phyloP scores from a whole-genome alignment of 2,888 invertebrate genomes.

The Campopleginae sp. region DNA sequence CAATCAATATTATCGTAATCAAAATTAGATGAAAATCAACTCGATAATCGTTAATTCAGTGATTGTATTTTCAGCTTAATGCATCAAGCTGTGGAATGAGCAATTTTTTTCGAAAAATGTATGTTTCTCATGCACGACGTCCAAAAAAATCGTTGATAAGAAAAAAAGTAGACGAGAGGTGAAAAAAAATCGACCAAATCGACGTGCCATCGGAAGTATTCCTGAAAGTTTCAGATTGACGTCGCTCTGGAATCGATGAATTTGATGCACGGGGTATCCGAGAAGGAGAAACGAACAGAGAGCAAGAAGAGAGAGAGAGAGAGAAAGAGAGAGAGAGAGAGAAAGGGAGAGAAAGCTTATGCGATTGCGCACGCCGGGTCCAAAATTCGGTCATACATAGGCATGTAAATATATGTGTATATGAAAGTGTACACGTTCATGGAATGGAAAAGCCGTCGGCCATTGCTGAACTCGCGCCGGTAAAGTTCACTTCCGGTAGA shows the following conservation, averaged over 20 bases:
- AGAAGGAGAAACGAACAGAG: background rate
- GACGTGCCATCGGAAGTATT: slow-evolving; percentile 10
- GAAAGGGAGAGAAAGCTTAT: background rate
- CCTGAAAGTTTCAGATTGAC: slow-evolving; percentile 3
- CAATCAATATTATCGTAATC: background rate
- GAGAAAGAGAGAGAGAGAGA: background rate
- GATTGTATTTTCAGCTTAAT: background rate
- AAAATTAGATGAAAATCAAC: background rate
- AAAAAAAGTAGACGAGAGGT: background rate
- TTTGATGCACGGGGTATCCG: slow-evolving; percentile 22
- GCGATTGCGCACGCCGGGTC: slow-evolving; percentile 38
- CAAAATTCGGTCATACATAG: background rate
- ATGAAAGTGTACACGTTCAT: slow-evolving; percentile 25
- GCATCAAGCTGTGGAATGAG: background rate
- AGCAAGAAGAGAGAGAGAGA: background rate
- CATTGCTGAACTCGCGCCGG: slow-evolving; percentile 59
- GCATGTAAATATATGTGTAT: slow-evolving; percentile 6
- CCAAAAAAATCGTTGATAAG: background rate
- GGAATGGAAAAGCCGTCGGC: slow-evolving; percentile 35
- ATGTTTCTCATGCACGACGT: background rate
- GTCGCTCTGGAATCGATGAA: slow-evolving; percentile 32
- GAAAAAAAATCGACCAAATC: background rate
- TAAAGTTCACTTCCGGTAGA: slow-evolving; percentile 58
- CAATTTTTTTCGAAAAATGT: background rate
- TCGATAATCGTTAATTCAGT: background rate